Percentiles rank a stretch among this genome's conserved stretches.
phyloP scores from a whole-genome alignment of 2,888 invertebrate genomes.

The Encarsia formosa region DNA sequence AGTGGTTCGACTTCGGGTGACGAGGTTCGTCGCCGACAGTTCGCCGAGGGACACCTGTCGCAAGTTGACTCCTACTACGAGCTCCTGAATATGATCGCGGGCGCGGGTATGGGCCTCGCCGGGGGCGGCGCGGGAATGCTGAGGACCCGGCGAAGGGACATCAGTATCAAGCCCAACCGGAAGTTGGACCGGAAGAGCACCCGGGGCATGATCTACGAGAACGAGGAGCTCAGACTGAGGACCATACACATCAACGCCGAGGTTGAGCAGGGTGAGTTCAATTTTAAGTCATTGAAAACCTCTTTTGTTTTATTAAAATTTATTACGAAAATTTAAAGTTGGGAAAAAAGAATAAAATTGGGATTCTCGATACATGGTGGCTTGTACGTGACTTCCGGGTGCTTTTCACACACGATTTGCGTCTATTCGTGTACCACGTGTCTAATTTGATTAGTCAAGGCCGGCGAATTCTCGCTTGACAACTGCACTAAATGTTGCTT shows the following conservation, averaged over 20 bases:
- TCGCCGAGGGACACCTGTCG: constrained; percentile 1
- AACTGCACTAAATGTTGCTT: too few species aligned
- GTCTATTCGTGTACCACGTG: too few species aligned
- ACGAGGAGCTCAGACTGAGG: constrained; percentile 82
- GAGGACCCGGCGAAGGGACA: constrained; percentile 79
- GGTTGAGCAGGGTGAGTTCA: constrained; percentile 89
- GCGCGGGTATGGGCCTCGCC: constrained; percentile 39
- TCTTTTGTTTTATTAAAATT: too few species aligned
- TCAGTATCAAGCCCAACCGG: constrained; percentile 84
- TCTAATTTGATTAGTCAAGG: too few species aligned
- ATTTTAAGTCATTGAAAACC: too few species aligned
- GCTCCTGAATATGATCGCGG: constrained; percentile 41
- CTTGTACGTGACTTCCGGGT: too few species aligned
- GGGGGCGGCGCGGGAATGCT: constrained; percentile 61
- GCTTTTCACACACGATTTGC: too few species aligned
- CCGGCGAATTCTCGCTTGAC: too few species aligned
- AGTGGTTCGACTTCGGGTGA: neutral
- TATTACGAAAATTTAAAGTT: too few species aligned
- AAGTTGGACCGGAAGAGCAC: constrained; percentile 88
- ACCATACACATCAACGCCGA: constrained; percentile 91
- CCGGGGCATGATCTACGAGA: constrained; percentile 90
- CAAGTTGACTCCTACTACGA: constrained; percentile 11
- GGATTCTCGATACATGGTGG: too few species aligned
- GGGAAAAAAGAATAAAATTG: too few species aligned
- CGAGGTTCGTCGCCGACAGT: neutral